A percentile compares a stretch with the other conserved stretches of the same genome.
phyloP scores from a whole-genome alignment of 2,888 invertebrate genomes.

The Unio delphinus region DNA sequence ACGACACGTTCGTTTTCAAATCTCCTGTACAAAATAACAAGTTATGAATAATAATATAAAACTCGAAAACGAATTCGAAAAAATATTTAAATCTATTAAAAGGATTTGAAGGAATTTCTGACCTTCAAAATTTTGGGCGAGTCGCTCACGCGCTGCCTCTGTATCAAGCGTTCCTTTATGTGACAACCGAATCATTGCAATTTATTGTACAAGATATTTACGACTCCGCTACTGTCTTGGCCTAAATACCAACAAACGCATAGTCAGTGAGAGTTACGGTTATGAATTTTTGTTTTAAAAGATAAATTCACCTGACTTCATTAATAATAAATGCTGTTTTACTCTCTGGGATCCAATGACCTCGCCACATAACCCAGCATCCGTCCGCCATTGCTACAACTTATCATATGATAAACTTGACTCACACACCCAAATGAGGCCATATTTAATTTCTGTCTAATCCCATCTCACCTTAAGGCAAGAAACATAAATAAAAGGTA shows the following conservation, averaged over 20 bases:
- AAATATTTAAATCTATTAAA: no score
- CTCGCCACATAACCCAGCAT: slow-evolving; percentile 22
- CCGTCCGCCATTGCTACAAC: slow-evolving; percentile 40
- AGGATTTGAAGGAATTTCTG: no score
- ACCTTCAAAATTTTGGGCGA: no score
- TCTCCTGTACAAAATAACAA: no score
- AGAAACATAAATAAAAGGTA: slow-evolving; percentile 2
- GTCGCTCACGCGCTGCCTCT: no score
- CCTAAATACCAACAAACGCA: background rate
- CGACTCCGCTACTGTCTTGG: slow-evolving; percentile 2
- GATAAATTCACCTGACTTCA: slow-evolving; percentile 12
- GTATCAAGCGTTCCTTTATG: no score
- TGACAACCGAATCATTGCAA: slow-evolving; percentile 4
- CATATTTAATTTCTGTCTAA: slow-evolving; percentile 31
- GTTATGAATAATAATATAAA: no score
- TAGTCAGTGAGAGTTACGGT: background rate
- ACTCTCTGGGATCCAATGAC: slow-evolving; percentile 10
- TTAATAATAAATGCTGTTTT: slow-evolving; percentile 10
- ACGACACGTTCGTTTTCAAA: no score
- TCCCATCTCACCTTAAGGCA: slow-evolving; percentile 26
- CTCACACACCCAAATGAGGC: slow-evolving; percentile 30
- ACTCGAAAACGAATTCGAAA: no score
- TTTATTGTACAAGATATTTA: slow-evolving; percentile 2
- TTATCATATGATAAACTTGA: slow-evolving; percentile 42
- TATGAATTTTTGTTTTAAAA: background rate